A percentile compares a stretch with the other conserved stretches of the same genome.
These are phyloP conservation scores for Siniperca knerii DNA, from an alignment of 2,113 vertebrate genomes.

Conservation along the genomic window DNA sequence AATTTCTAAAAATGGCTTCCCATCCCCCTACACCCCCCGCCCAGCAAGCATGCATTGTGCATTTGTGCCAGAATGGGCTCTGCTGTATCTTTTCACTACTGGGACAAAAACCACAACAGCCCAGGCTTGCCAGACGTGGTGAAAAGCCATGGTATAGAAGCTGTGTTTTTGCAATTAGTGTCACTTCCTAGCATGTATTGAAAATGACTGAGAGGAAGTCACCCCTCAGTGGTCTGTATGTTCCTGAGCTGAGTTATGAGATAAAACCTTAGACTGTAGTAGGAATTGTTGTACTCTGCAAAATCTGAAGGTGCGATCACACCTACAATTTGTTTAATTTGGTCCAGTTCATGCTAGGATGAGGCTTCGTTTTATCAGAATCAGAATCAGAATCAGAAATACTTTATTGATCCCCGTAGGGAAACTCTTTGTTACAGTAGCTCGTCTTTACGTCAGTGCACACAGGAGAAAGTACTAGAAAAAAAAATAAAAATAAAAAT, in stretches of 20 bases:
- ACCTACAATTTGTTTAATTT: constrained; percentile 37
- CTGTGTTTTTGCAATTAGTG: constrained; percentile 29
- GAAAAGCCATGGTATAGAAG: constrained; percentile 24
- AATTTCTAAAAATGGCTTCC: constrained; percentile 80
- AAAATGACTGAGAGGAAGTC: constrained; percentile 45
- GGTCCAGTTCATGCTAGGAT: constrained; percentile 10
- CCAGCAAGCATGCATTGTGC: constrained; percentile 48
- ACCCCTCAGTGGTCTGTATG: constrained; percentile 37
- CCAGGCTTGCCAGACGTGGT: constrained; percentile 49
- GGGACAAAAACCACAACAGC: constrained; percentile 40
- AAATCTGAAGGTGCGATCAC: constrained; percentile 36
- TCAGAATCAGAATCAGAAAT: too few species aligned
- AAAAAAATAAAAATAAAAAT: too few species aligned
- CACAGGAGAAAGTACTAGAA: too few species aligned
- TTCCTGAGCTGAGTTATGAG: constrained; percentile 15
- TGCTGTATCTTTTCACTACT: constrained; percentile 46
- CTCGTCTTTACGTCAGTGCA: too few species aligned
- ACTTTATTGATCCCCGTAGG: too few species aligned
- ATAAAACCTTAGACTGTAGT: constrained; percentile 28
- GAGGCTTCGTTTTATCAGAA: background rate
- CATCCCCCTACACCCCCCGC: constrained; percentile 33
- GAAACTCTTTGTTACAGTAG: too few species aligned
- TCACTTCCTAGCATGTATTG: constrained; percentile 37
- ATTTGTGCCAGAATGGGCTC: constrained; percentile 59
- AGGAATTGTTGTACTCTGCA: constrained; percentile 4